Evolutionary conservation across 2,113 vertebrate species (phyloP).

Genomic region (cattle (Bos taurus)): ARS-UCD2.0 NC_037352.1:30554501-30555000

Average conservation of each 20-base stretch:
- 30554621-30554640: constrained; percentile 42
- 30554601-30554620: constrained; percentile 17
- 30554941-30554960: neutral
- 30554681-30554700: constrained; percentile 69
- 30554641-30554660: constrained; percentile 56
- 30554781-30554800: constrained; percentile 56
- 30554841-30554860: neutral
- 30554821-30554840: neutral
- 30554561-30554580: neutral
- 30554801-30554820: neutral
- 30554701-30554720: constrained; percentile 80
- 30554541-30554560: neutral
- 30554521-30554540: neutral
- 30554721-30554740: constrained; percentile 85
- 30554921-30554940: neutral
- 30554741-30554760: constrained; percentile 89
- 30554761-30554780: constrained; percentile 83
- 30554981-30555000: neutral
- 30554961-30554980: neutral
- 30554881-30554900: fast-evolving
- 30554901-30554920: neutral
- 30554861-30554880: fast-evolving
- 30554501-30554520: constrained; percentile 20
- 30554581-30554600: neutral
- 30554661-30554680: constrained; percentile 68